phyloP scores from a whole-genome alignment of 1,140 invertebrate genomes.

The Gryllus bimaculatus region DNA sequence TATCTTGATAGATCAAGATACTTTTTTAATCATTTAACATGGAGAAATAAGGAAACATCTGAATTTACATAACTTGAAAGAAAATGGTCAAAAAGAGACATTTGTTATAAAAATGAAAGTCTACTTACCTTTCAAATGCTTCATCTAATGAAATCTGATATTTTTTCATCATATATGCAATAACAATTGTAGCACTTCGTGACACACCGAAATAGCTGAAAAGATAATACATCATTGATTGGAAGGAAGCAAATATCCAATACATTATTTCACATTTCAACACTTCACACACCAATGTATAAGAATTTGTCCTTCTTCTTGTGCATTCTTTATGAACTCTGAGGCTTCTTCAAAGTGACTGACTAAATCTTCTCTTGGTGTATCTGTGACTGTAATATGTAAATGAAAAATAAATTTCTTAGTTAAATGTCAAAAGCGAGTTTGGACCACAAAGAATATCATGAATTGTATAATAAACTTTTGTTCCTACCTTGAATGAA shows the following conservation, averaged over 20 bases:
- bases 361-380: slow-evolving; percentile 72
- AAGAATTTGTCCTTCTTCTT: slow-evolving; percentile 49
- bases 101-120: too few relatives aligned
- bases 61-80: too few relatives aligned
- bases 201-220: slow-evolving; percentile 74
- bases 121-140: slow-evolving; percentile 47
- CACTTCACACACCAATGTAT: slow-evolving; percentile 59
- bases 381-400: slow-evolving; percentile 54
- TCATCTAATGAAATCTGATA: slow-evolving; percentile 57
- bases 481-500: slow-evolving; percentile 55
- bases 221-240: slow-evolving; percentile 12
- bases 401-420: background rate
- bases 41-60: too few relatives aligned
- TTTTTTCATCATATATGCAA: slow-evolving; percentile 79
- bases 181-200: slow-evolving; percentile 69
- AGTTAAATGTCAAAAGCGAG: too few relatives aligned
- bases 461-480: too few relatives aligned
- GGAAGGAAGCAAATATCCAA: too few relatives aligned
- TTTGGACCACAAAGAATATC: too few relatives aligned
- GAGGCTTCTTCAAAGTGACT: slow-evolving; percentile 62
- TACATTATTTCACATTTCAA: too few relatives aligned
- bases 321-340: slow-evolving; percentile 56
- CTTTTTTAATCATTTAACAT: too few relatives aligned
- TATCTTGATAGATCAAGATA: too few relatives aligned
- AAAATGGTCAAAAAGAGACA: too few relatives aligned